phyloP scores from a whole-genome alignment of 2,113 vertebrate genomes.

The Thermophis baileyi region DNA sequence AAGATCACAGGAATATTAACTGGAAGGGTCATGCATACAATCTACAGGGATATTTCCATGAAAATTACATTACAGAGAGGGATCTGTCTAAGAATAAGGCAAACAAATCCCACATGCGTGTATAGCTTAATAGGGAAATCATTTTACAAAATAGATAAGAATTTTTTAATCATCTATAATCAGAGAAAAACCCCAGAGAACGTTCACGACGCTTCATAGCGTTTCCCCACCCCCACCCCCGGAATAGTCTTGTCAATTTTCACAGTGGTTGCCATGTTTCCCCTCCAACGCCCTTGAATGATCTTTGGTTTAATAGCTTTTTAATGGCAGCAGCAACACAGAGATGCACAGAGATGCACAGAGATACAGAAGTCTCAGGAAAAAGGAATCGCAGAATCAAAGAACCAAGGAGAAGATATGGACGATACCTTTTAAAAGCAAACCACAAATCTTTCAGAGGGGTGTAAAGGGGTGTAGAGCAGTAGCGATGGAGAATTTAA shows the following conservation, averaged over 20 bases:
- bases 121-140: conserved; percentile 15
- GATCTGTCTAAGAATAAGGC: conserved; percentile 26
- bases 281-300: background rate
- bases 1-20: conserved; percentile 34
- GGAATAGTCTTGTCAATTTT: background rate
- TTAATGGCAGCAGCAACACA: background rate
- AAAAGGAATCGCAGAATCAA: background rate
- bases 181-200: background rate
- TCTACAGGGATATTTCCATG: conserved; percentile 31
- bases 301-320: background rate
- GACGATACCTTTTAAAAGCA: background rate
- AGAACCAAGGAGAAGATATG: background rate
- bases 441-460: background rate
- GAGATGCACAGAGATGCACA: background rate
- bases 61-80: conserved; percentile 42
- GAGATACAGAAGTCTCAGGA: background rate
- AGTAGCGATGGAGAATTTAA: background rate
- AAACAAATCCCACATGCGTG: background rate
- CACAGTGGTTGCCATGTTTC: background rate
- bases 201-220: background rate
- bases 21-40: conserved; percentile 14
- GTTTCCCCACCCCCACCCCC: no score
- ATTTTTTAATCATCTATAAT: background rate
- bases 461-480: background rate
- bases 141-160: conserved; percentile 3